Evolutionary conservation across 1,140 invertebrate genomes (phyloP).

Genomic region (Mizuhopecten yessoensis): DNA sequence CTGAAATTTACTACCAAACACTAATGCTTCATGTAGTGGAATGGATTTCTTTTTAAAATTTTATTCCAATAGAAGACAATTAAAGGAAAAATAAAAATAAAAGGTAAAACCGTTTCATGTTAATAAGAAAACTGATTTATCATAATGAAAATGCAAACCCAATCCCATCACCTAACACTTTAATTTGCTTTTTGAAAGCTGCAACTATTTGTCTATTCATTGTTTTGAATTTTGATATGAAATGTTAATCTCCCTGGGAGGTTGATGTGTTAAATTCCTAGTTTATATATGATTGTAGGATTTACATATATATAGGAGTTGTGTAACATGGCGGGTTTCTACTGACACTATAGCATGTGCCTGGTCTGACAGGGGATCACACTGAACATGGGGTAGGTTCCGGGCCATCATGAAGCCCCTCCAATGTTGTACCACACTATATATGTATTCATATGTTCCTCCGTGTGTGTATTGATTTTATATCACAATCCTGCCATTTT

Average conservation of each 20-base stretch:
- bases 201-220: conserved; percentile 13
- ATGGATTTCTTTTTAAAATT: neutral
- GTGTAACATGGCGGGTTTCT: neutral
- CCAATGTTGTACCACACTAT: neutral
- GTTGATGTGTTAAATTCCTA: neutral
- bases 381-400: neutral
- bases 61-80: neutral
- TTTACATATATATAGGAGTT: conserved; percentile 18
- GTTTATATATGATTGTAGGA: neutral
- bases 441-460: neutral
- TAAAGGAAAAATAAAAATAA: neutral
- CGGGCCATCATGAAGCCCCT: neutral
- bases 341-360: neutral
- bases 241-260: neutral
- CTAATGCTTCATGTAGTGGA: too few species aligned
- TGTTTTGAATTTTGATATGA: conserved; percentile 24
- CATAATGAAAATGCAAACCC: conserved; percentile 1
- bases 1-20: too few species aligned
- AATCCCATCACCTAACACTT: neutral
- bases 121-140: neutral
- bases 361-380: conserved; percentile 3
- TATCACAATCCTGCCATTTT: neutral
- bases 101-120: neutral
- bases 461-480: neutral
- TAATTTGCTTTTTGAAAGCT: conserved; percentile 33